These are phyloP conservation scores for Cephus runcator DNA, from an alignment of 2,888 invertebrate species.

Conservation along the genomic window DNA sequence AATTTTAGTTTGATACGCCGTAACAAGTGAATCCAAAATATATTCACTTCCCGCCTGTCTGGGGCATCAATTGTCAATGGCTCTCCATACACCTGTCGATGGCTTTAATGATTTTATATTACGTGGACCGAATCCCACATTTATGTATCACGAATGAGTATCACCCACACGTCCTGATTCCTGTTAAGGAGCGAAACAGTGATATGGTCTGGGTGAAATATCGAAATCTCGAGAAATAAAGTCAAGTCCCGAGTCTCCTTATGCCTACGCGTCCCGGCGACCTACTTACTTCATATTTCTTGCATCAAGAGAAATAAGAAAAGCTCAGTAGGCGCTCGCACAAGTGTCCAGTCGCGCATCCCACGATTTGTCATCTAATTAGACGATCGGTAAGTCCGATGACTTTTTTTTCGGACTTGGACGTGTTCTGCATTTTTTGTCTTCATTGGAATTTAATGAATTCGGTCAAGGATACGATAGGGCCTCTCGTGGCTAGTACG, in stretches of 20 bases:
- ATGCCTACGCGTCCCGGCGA: background rate
- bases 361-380: slow-evolving; percentile 40
- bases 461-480: slow-evolving; percentile 10
- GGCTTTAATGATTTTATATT: background rate
- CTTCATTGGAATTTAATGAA: background rate
- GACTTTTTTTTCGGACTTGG: background rate
- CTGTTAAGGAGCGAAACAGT: slow-evolving; percentile 37
- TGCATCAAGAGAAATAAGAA: background rate
- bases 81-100: background rate
- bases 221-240: background rate
- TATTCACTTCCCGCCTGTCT: background rate
- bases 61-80: background rate
- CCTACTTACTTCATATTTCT: background rate
- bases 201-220: slow-evolving; percentile 8
- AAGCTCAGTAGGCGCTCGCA: background rate
- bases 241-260: background rate
- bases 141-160: slow-evolving; percentile 23
- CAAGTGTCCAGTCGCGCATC: slow-evolving; percentile 9
- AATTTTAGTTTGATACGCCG: background rate
- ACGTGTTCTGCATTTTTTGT: background rate
- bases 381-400: slow-evolving; percentile 22
- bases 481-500: too few species aligned
- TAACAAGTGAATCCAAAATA: background rate
- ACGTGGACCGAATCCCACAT: slow-evolving; percentile 25
- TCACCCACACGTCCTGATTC: slow-evolving; percentile 43